Evolutionary conservation across 2,113 vertebrate genomes (phyloP), one percentile per base, ranked within the genome.

Genomic region (Forbesichthys agassizii): DNA sequence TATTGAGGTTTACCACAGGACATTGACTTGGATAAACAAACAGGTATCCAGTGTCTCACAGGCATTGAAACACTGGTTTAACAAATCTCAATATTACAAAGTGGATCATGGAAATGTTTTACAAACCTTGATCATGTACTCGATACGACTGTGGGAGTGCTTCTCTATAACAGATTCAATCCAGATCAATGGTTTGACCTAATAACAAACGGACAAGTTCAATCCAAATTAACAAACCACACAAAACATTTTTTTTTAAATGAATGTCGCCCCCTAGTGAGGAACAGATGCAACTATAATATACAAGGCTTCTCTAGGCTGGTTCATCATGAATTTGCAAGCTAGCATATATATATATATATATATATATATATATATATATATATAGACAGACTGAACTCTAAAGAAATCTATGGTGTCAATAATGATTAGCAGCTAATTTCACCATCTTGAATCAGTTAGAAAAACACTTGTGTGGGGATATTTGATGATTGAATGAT

Each of bases 101-200:
- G 1, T 2, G 11, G 46, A 6, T 36, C 13, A 56, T 16, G 49
- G 10, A 14, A 73, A 69, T 51, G 64, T 36, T 60, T 9, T 14
- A 78, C 74, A 27, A 33, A 97, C 98, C 95, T 99, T 98, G 77
- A 99, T 97, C 98, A 99, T 99, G 91, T 98, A 98, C 89, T 99
- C 98, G 0, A 99, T 98, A 55, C 97, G 95, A 88, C 98, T 99
- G 91, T 99, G 98, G 54, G 96, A 98, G 82, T 99, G 98, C 79
- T 99, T 99, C 84, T 99, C 96, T 9, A 99, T 99, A 70, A 99
- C 97, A 0, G 96, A 98, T 81, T 99, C 97, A 3, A 99, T 99
- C 98, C 98, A 99, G 86, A 99, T 99, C 80, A 99, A 79, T 0
- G 98, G 98, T 82, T 99, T 99, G 47, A 99, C 98, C 96, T 99